Evolutionary conservation across 2,113 vertebrate species (phyloP), one percentile per base, ranked within the genome.

Genomic region (Dromaius novaehollandiae): DNA sequence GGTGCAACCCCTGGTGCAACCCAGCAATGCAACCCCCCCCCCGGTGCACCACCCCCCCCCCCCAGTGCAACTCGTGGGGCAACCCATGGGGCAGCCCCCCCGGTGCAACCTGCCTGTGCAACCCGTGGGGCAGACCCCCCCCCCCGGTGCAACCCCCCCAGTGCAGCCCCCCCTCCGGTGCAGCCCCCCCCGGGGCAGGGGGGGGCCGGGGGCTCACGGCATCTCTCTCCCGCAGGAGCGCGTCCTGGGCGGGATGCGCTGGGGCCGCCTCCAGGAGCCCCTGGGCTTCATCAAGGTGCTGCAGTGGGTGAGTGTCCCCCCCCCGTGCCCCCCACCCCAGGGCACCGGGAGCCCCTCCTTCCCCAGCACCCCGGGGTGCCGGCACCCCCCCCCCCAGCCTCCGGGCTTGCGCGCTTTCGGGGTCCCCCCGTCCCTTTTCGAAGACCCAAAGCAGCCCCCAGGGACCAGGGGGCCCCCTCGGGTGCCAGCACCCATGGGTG

Each of bases 201-300:
- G 38, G 38, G 38, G 6, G 8, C 38, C 38, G 38, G 38, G 38
- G 38, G 42, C 34, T 88, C 61, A 56, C 3, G 7, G 36, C 58
- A 17, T 95, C 71, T 95, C 85, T 83, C 87, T 48, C 88, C 96
- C 91, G 95, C 97, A 98, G 97, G 98, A 98, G 77, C 98, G 97
- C 8, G 93, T 98, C 92, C 95, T 98, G 19, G 98, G 98, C 80
- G 97, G 89, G 56, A 91, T 99, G 63, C 98, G 99, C 90, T 97
- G 99, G 92, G 97, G 97, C 48, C 98, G 98, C 32, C 96, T 99
- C 93, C 99, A 98, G 93, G 99, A 99, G 92, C 99, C 99, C 7
- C 90, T 99, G 94, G 99, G 99, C 15, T 99, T 99, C 93, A 98
- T 99, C 86, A 99, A 99, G 93, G 94, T 99, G 80, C 98, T 99